phyloP scores from a whole-genome alignment of 1,140 invertebrate species.

The Sitophilus oryzae region DNA sequence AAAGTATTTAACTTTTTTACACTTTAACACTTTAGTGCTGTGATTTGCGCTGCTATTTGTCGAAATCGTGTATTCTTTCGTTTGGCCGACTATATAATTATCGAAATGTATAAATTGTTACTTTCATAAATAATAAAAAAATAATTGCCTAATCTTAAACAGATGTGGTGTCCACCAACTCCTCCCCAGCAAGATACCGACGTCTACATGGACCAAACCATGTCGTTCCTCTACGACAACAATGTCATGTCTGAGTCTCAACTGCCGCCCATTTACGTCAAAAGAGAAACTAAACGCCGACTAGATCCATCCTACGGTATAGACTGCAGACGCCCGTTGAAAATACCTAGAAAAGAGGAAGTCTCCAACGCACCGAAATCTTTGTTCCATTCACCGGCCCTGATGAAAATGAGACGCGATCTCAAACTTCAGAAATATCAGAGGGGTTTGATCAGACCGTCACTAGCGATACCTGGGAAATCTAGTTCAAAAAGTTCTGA shows the following conservation, averaged over 20 bases:
- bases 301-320: constrained; percentile 50
- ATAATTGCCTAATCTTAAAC: too few relatives aligned
- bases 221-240: constrained; percentile 80
- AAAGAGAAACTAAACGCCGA: constrained; percentile 70
- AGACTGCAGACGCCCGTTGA: constrained; percentile 54
- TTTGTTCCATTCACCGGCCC: constrained; percentile 75
- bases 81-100: too few relatives aligned
- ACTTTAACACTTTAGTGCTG: too few relatives aligned
- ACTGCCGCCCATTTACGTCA: constrained; percentile 79
- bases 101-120: too few relatives aligned
- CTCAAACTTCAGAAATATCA: constrained; percentile 62
- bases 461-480: constrained; percentile 55
- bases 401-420: constrained; percentile 51
- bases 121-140: too few relatives aligned
- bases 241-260: constrained; percentile 75
- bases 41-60: too few relatives aligned
- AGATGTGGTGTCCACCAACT: constrained; percentile 95
- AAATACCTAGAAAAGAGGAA: constrained; percentile 70
- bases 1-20: too few relatives aligned
- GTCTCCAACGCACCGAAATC: constrained; percentile 71
- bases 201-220: constrained; percentile 81
- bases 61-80: too few relatives aligned
- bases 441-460: constrained; percentile 54
- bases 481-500: constrained; percentile 53
- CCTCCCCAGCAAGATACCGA: constrained; percentile 87